These are phyloP conservation scores for Felis catus DNA, from an alignment of 2,113 vertebrate species.

Conservation along the genomic window DNA sequence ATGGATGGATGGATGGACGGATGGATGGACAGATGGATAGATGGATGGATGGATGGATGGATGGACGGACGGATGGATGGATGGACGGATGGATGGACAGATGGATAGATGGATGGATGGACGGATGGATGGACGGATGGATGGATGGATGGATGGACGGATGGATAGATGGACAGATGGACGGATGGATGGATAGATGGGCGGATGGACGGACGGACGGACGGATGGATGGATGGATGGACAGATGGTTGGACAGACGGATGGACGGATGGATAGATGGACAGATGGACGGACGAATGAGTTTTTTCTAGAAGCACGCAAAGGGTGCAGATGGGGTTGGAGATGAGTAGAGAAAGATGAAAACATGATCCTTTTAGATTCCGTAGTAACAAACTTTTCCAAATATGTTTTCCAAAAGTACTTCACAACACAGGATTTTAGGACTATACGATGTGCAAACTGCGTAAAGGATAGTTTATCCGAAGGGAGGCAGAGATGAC, in stretches of 20 bases:
- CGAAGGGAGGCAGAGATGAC: not conserved
- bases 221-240: not conserved
- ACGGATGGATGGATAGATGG: too few relatives aligned
- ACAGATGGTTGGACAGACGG: too few relatives aligned
- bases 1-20: too few relatives aligned
- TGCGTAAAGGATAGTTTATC: not conserved
- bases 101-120: too few relatives aligned
- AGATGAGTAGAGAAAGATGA: not conserved
- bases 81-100: too few relatives aligned
- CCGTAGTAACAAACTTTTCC: not conserved
- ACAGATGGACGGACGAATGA: too few relatives aligned
- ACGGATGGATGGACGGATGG: rapidly evolving
- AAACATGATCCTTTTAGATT: not conserved
- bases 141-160: not conserved
- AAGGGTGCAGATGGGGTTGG: rapidly evolving
- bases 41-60: not conserved
- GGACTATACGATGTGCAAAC: not conserved
- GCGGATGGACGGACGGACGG: not conserved
- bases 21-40: rapidly evolving
- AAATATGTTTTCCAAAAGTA: not conserved
- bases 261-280: too few relatives aligned
- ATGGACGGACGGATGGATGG: too few relatives aligned
- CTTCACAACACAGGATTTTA: not conserved
- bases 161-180: too few relatives aligned
- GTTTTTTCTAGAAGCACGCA: too few relatives aligned